phyloP scores from a whole-genome alignment of 2,888 invertebrate genomes.

The Nomada flava region DNA sequence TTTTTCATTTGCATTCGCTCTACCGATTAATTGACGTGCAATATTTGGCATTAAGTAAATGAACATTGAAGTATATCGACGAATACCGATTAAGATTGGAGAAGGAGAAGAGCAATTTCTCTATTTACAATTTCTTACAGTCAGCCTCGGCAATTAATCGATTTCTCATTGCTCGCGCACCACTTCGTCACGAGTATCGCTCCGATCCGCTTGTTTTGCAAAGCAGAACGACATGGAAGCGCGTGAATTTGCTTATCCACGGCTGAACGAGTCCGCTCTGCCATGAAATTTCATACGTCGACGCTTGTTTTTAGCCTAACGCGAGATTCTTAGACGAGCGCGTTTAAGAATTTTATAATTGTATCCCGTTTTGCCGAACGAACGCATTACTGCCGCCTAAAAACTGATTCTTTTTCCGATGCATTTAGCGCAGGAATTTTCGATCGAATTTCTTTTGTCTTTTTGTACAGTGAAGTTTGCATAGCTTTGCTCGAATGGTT shows the following conservation, averaged over 20 bases:
- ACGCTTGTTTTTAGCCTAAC: constrained; percentile 38
- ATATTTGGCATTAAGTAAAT: too few species aligned
- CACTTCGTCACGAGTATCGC: constrained; percentile 26
- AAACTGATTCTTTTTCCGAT: neutral
- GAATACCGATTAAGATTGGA: neutral
- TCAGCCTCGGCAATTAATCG: constrained; percentile 60
- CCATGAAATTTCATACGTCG: constrained; percentile 52
- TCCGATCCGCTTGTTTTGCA: constrained; percentile 42
- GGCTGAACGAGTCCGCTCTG: constrained; percentile 39
- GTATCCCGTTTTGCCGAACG: neutral
- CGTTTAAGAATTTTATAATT: neutral
- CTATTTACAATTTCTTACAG: constrained; percentile 33
- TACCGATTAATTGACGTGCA: neutral
- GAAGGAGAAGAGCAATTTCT: constrained; percentile 23
- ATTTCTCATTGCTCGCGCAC: constrained; percentile 51
- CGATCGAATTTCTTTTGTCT: neutral
- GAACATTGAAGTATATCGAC: neutral
- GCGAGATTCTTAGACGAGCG: neutral
- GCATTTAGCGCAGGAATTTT: neutral
- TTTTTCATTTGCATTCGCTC: neutral
- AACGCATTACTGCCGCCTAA: neutral
- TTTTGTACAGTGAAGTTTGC: neutral
- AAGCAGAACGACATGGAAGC: constrained; percentile 22
- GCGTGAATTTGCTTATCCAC: constrained; percentile 53
- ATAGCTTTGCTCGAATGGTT: neutral